Evolutionary conservation across 2,888 invertebrate species (phyloP), one percentile per base, ranked within the genome.

Genomic region (Drosophila ezoana): DNA sequence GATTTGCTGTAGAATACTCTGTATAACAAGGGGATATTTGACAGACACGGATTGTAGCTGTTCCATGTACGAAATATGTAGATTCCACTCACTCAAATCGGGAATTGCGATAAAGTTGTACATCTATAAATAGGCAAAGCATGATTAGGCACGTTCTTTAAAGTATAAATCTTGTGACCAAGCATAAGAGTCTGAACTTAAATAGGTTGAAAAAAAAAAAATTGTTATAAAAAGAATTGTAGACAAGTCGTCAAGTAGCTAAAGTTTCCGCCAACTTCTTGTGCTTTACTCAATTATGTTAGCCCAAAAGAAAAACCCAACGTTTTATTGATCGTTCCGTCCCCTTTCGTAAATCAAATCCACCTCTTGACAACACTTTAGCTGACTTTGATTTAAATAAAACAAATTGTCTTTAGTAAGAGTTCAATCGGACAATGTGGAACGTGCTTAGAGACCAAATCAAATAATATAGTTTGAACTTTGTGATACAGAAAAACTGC

Each of bases 151-250:
- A 76, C 74, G 74, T 76, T 74, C 61, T 16, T 62, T 52, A 20
- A 69, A 60, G 57, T 41, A 64, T 66, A 70, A 68, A 72, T 76
- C 76, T 81, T 87, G 87, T 79, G 85, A 85, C 85, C 89, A 85
- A 89, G 72, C 84, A 87, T 84, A 75, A 75, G 89, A 85, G 85
- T 85, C 85, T 85, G 85, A 87, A 89, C 67, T 75, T 89, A 73
- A 72, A 74, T 89, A 79, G 79, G 76, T 83, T 85, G 80, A 77
- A 72, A 77, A 72, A 77, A 72, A 70, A 75, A n/a, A n/a, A n/a
- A n/a, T n/a, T n/a, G n/a, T 47, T 59, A 49, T 48, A 75, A 59
- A 18, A 2, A 38, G 65, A 63, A 61, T 52, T 77, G 14, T 66
- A 65, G 48, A 38, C 13, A 64, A 64, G 48, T 49, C 45, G 13